Percentiles rank a stretch among this genome's conserved stretches.
Conservation (phyloP, 2,888 invertebrate genomes). For the Pandemis heparana region DNA sequence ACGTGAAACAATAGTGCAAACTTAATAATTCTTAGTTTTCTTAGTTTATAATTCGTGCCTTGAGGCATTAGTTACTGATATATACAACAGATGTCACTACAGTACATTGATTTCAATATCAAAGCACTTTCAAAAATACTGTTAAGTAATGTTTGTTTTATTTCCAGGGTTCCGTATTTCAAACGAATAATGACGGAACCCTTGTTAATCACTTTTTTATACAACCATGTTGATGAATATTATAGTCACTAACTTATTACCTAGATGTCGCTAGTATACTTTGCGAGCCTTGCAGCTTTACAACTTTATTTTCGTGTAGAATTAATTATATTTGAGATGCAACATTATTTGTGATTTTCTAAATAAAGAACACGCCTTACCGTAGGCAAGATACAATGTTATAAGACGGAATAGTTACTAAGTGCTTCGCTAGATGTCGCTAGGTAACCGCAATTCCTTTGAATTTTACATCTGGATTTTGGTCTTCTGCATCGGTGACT, state of each 20-base stretch:
- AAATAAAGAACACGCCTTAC: conserved; percentile 1
- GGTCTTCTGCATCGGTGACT: too few relatives aligned
- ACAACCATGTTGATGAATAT: not conserved
- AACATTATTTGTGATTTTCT: not conserved
- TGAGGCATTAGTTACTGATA: not conserved
- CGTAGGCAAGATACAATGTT: not conserved
- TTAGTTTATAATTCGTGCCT: not conserved
- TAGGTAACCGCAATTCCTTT: not conserved
- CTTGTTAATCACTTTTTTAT: not conserved
- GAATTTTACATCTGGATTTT: not conserved
- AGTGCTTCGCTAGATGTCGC: not conserved
- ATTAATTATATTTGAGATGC: too few relatives aligned
- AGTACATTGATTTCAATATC: not conserved
- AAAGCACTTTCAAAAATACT: not conserved
- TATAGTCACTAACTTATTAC: not conserved
- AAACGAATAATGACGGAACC: not conserved
- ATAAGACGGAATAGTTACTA: not conserved
- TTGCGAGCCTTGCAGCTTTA: not conserved
- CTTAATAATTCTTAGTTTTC: not conserved
- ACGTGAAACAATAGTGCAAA: not conserved
- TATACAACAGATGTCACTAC: not conserved
- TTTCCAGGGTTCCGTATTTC: not conserved
- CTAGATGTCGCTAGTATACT: not conserved
- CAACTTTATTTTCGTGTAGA: not conserved
- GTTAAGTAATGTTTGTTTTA: not conserved